Conservation (phyloP, 2,113 vertebrate species). For the Heptranchias perlo region DNA sequence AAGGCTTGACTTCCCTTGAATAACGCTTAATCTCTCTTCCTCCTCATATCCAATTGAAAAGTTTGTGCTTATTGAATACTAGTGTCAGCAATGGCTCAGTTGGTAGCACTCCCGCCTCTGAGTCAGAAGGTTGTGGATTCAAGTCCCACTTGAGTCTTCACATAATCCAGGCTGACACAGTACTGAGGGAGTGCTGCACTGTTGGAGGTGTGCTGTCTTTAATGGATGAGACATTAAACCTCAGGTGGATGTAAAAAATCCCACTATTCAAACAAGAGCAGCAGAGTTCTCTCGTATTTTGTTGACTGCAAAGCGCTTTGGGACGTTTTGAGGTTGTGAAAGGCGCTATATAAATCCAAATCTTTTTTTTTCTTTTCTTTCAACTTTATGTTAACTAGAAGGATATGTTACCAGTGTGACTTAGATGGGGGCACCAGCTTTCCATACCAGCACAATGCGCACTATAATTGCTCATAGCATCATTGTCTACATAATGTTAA, state of each 20-base stretch:
- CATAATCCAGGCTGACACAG: neutral
- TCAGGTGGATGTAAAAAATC: neutral
- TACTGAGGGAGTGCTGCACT: neutral
- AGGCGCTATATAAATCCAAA: no score
- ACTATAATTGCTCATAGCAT: neutral
- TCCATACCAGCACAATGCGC: neutral
- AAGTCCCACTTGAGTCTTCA: neutral
- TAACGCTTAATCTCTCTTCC: neutral
- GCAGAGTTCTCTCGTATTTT: neutral
- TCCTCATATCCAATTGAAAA: neutral
- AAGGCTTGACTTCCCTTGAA: neutral
- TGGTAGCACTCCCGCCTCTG: neutral
- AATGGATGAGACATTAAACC: neutral
- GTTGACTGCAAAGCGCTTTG: no score
- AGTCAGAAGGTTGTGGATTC: neutral
- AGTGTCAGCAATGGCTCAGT: neutral
- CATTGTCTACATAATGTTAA: neutral
- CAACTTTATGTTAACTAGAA: neutral
- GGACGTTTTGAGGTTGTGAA: no score
- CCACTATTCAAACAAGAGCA: no score
- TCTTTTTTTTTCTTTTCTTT: neutral
- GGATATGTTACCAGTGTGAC: neutral
- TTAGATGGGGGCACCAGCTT: neutral
- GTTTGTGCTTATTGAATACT: neutral
- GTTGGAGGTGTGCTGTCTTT: neutral